Base-by-base conservation (phyloP, 2,113 vertebrate species). In the Anguilla japonica region DNA sequence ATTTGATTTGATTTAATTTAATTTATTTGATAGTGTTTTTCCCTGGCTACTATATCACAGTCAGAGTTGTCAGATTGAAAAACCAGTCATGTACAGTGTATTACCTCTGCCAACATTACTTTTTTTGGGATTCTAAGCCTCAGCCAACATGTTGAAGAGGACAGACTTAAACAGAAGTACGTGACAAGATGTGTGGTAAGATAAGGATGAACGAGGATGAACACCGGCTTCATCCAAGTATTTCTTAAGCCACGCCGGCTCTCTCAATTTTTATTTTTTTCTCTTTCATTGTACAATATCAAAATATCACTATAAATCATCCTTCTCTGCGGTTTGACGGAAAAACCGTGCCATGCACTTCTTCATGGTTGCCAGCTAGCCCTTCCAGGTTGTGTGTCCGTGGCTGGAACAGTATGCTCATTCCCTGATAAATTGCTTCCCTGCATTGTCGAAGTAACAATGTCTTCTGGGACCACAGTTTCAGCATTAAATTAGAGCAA, bases 371-470 rank as follows among this genome's bases (percentile, higher is more conserved):
- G 39, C 57, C 56, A 34, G 22, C 79, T 39, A 34, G 40, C 67
- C 79, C 56, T 79, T 67, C 40, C 40, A 63, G 56, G 13, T 81
- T 86, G 79, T 40, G 13, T 81, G 53, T 67, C 53, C 79, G 56
- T 20, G 22, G 39, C 60, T 63, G 85, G 79, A 41, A 39, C 41
- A 67, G 79, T 41, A 41, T 80, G 41, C 41, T 80, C 71, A 86
- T 86, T 43, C 85, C 83, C 71, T 95, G 94, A 95, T 89, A 93
- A 95, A 96, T 89, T 92, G 90, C 91, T 96, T 96, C 95, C 95
- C 75, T 79, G 88, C 89, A 94, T 95, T 96, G 95, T 96, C 91
- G 89, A 87, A 81, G 88, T 89, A 88, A 88, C 87, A 87, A 84
- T 85, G 83, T 87, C n/a, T 34, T 8, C 83, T 50, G 18, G 14